These are phyloP conservation scores for Coreius guichenoti DNA, from an alignment of 2,797 vertebrate genomes.

Conservation along the genomic window DNA sequence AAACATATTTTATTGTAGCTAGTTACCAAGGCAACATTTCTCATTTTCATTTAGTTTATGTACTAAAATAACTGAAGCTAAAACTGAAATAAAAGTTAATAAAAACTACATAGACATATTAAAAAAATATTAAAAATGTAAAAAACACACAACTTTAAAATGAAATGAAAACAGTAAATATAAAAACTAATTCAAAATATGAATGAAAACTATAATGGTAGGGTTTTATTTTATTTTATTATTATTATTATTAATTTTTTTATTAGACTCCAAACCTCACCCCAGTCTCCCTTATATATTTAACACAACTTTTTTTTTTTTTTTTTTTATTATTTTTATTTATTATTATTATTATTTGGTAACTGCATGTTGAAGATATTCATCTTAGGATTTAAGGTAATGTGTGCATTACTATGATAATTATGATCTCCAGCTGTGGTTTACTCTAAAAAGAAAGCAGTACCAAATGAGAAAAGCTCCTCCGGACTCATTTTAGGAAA, in stretches of 20 bases:
- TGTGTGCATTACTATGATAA: neutral
- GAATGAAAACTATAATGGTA: neutral
- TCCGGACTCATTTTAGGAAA: conserved; percentile 27
- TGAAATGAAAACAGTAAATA: neutral
- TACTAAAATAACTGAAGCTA: neutral
- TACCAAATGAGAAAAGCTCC: conserved; percentile 14
- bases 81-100: neutral
- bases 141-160: neutral
- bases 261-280: neutral
- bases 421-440: conserved; percentile 13
- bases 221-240: too few species aligned
- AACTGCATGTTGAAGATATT: neutral
- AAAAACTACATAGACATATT: neutral
- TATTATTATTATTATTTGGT: neutral
- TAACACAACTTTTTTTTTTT: neutral
- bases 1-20: too few species aligned
- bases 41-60: neutral
- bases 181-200: neutral
- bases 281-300: neutral
- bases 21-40: too few species aligned
- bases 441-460: conserved; percentile 28
- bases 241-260: neutral
- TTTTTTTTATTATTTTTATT: too few species aligned
- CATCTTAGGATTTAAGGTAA: neutral
- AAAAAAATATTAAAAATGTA: neutral